Base-by-base conservation (phyloP, 2,113 vertebrate genomes). In the Chionomys nivalis region DNA sequence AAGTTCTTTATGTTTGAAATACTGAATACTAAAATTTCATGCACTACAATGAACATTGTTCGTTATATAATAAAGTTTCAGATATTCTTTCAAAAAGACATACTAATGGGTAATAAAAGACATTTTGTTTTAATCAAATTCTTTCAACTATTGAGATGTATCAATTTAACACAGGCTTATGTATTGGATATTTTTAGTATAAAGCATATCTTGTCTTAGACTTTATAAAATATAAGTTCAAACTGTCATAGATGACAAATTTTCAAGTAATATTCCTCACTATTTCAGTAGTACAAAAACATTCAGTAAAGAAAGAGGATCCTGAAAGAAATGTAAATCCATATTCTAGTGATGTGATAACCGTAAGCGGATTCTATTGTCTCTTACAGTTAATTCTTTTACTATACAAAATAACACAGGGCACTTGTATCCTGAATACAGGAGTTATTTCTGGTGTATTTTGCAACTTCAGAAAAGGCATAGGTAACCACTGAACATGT, bases 11-110 rank as follows among this genome's bases (percentile, higher is more conserved):
- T 66, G 70, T 95, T 95, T 89, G 3, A 55, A 85, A 72, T 44
- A 78, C 3, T 92, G 76, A 94, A 75, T 68, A 86, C 6, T 95
- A 47, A 76, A 72, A 83, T 90, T 85, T 72, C 65, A 85, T 70
- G 7, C 26, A 81, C 0, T 75, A 3, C 7, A 91, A 1, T 47
- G 75, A 90, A 44, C 36, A 90, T 90, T 94, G 0, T 88, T 63
- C 83, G 10, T 8, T 86, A 7, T 24, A 36, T 1, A 10, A 87
- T 70, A 95, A 79, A 83, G 12, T 6, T 7, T 77, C 26, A 23
- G 42, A 9, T 1, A 39, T 16, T 73, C 1, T 23, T 89, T 65
- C 5, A 36, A 58, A 49, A 33, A n/a, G 52, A 65, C 61, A 3
- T 33, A 47, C 49, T 88, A 89, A 47, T 68, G 6, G 19, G 8